Conservation (phyloP, 2,797 vertebrate species). For the Chelmon rostratus region DNA sequence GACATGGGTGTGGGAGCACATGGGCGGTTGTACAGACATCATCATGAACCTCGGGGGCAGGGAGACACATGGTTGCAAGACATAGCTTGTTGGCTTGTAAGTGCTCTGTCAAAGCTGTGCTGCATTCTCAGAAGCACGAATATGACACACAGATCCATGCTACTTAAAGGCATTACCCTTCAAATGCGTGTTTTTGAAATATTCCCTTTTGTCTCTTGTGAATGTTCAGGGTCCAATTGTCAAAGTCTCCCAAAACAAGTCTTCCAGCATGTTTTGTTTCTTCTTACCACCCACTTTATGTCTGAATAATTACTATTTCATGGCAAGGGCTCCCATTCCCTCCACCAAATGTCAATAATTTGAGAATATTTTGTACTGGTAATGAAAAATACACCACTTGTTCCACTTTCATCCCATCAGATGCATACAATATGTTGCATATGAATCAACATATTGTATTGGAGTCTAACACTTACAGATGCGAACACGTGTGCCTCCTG, state of each 20-base stretch:
- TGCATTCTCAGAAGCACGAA: slow-evolving; percentile 15
- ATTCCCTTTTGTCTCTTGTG: slow-evolving; percentile 15
- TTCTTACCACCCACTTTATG: slow-evolving; percentile 28
- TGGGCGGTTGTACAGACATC: slow-evolving; percentile 46
- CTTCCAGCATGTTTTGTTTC: slow-evolving; percentile 28
- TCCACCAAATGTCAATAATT: slow-evolving; percentile 12
- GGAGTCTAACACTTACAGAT: background rate
- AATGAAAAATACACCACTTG: slow-evolving; percentile 1
- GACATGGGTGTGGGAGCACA: slow-evolving; percentile 59
- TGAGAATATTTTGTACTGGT: background rate
- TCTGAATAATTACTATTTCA: slow-evolving; percentile 43
- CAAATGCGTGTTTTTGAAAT: slow-evolving; percentile 30
- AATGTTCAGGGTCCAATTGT: slow-evolving; percentile 22
- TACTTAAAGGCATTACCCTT: slow-evolving; percentile 24
- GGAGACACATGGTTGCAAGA: slow-evolving; percentile 63
- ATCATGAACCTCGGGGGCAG: slow-evolving; percentile 50
- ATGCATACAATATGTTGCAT: slow-evolving; percentile 9
- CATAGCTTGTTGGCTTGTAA: slow-evolving; percentile 52
- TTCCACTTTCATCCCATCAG: slow-evolving; percentile 13
- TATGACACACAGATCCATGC: slow-evolving; percentile 10
- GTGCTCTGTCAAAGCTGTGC: slow-evolving; percentile 21
- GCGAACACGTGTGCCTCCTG: slow-evolving; percentile 2
- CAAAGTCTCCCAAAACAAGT: slow-evolving; percentile 38
- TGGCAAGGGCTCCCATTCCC: background rate
- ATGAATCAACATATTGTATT: background rate